Evolutionary conservation across 2,797 vertebrate species (phyloP), one percentile per base, ranked within the genome.

Genomic region (Hylomyscus alleni): DNA sequence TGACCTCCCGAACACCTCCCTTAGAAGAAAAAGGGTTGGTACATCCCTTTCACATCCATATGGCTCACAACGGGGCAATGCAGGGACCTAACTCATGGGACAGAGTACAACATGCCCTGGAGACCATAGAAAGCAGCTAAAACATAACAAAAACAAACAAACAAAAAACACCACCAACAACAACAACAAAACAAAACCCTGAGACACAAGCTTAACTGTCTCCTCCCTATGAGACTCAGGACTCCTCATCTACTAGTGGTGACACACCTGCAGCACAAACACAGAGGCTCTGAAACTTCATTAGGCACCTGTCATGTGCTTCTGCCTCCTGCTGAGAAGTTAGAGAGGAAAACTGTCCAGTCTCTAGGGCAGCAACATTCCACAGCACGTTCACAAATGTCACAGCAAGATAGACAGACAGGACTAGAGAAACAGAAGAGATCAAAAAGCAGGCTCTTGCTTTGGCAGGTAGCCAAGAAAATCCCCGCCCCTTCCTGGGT

Each of bases 321-420:
- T 17, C 83, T 84, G 80, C 92, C 91, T 96, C 93, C 95, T 11
- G 47, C 77, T 15, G 67, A 52, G 94, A 93, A 94, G 91, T 89
- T 93, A 78, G 94, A 81, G 95, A 50, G 37, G 93, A 91, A 95
- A 95, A 75, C 50, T 90, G 52, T 50, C 47, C 44, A 80, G 89
- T 90, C 93, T 90, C 58, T 50, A 52, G 84, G 81, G 78, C 40
- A 72, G 91, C 90, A 54, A 62, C 65, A 47, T 81, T 85, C 65
- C 29, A 69, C 87, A 6, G 65, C n/a, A 47, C 26, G 62, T 75
- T 81, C 84, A 85, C 31, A 65, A 40, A 11, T 80, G 62, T 81
- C 93, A 87, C 40, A 13, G 75, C 6, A 75, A 75, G 77, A 87
- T 75, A 89, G 9, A 82, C 24, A 83, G 8, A 78, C 8, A 85